Base-by-base conservation (phyloP, 2,888 invertebrate species). In the Tetanocera ferruginea region DNA sequence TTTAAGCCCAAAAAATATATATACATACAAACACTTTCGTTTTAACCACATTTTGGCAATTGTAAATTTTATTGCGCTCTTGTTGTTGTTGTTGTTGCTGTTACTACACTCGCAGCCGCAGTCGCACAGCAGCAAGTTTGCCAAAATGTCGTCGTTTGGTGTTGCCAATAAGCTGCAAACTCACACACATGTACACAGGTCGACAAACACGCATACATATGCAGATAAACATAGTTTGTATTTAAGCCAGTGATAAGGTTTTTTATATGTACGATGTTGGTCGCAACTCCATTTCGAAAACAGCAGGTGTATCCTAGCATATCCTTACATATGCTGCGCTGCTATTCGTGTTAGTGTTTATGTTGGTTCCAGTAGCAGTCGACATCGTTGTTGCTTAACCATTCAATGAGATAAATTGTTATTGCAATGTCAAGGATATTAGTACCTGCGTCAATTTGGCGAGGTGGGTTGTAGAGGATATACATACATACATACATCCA, bases 381-480 rank as follows among this genome's bases (percentile, higher is more conserved):
- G 51, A 8, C 4, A 51, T 51, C 28, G 25, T 49, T 74, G 57
- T 64, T 19, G 74, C 64, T 31, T 62, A 28, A 64, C 51, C 74
- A 64, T 74, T 64, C 62, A 75, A 78, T 67, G 69, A 76, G 70
- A 79, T 79, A 76, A 79, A 76, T 76, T 76, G 78, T 67, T 76
- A 76, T 76, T 76, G 60, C 52, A 57, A 49, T 66, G 71, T 66
- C 72, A 55, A 69, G 76, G 31, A 73, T 69, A 69, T 55, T 23
- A 23, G 43, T 37, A 19, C 49, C 23, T 64, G 9, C 28, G 11
- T 11, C 57, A 25, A 23, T 60, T 28, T 11, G 25, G 11, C 57
- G 3, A 28, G 31, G 49, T 60, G 51, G 25, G 52, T 28, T 51
- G 14, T 3, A 34, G 34, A 9, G 64, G 8, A 34, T 64, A 17